Base-by-base conservation (phyloP, 1,140 invertebrate genomes). In the honey bee (Apis mellifera) region DNA sequence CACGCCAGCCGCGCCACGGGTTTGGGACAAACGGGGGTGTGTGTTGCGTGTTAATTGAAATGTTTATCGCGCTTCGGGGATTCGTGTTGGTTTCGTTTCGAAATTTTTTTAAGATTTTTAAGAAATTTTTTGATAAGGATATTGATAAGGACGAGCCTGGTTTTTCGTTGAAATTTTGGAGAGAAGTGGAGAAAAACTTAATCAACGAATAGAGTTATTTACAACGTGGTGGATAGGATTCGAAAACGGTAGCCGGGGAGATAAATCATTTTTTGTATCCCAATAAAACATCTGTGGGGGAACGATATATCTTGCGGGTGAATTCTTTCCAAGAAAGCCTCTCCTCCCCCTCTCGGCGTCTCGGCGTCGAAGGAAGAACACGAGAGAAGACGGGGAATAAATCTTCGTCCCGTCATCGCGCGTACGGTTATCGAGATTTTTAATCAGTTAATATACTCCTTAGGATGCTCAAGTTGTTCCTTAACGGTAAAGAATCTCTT, bases 401-500 rank as follows among this genome's bases (percentile, higher is more conserved):
- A 77, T 78, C 62, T 32, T 23, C 52, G 59, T 68, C 73, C 62
- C 55, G 57, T 70, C 64, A 54, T 78, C 86, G 23, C 32, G 32
- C 32, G 32, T 26, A 68, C 48, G 80, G 57, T 48, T 76, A 80
- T 82, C 83, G 69, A 5, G 71, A 60, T 72, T 73, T 73, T 78
- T 71, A 77, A 77, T 82, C 81, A 32, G 57, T 55, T 71, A 55
- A 82, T 82, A 77, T 32, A 59, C 66, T 57, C 32, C 57, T 78
- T 76, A 55, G 54, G 64, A 76, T 82, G 75, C 74, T 50, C 75
- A 71, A 42, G 66, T 70, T 64, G 75, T 69, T 32, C 50, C 55
- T 69, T 71, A 82, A 71, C 65, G 66, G 75, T 78, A 78, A 69
- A 69, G 66, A 78, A 78, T 82, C 66, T 77, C n/a, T 71, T 59